Evolutionary conservation across 2,113 vertebrate genomes (phyloP).

Genomic region (Marmota monax): DNA sequence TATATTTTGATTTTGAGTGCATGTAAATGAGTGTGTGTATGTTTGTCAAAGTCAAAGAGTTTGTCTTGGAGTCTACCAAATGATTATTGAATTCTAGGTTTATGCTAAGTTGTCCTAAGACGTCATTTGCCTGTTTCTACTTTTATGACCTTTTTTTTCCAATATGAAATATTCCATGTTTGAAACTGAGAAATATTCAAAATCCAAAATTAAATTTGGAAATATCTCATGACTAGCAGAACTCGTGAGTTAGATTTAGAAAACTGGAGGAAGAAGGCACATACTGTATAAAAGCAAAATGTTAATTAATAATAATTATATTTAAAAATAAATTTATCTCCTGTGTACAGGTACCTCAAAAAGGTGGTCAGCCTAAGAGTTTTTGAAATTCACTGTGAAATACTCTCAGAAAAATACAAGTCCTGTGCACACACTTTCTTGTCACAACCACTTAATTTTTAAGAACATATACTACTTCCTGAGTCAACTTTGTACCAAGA

Average conservation of each 20-base stretch:
- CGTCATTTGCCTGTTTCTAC: background rate
- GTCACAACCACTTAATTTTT: background rate
- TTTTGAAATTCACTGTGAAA: constrained; percentile 17
- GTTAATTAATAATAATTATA: background rate
- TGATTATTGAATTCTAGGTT: constrained; percentile 16
- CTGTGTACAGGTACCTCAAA: background rate
- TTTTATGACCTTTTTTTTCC: background rate
- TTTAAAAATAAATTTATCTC: constrained; percentile 53
- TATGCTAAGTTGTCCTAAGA: constrained; percentile 49
- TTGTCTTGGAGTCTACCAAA: background rate
- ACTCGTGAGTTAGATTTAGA: background rate
- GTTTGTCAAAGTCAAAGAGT: background rate
- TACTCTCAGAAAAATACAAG: background rate
- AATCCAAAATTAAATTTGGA: constrained; percentile 38
- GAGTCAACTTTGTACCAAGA: background rate
- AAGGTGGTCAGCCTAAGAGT: background rate
- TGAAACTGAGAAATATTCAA: constrained; percentile 36
- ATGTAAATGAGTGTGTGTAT: background rate
- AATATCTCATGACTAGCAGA: background rate
- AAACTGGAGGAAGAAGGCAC: background rate
- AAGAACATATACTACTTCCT: background rate
- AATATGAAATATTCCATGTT: constrained; percentile 10
- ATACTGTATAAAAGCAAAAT: background rate
- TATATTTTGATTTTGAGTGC: background rate
- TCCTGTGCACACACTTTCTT: background rate